Base-by-base conservation (phyloP, 2,113 vertebrate genomes). In the Gallinago media region DNA sequence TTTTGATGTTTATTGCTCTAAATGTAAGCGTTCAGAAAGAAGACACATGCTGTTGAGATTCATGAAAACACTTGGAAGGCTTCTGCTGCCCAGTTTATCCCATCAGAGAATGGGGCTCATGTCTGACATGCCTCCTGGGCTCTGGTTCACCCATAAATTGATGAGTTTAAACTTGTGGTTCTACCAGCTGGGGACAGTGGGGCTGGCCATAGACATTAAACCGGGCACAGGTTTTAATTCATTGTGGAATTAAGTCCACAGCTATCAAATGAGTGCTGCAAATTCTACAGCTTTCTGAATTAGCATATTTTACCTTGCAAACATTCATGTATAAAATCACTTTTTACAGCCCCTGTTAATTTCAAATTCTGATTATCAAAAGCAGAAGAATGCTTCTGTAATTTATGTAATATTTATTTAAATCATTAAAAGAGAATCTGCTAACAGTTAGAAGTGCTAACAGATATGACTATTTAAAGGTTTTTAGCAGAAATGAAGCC, bases 361-460 rank as follows among this genome's bases (percentile, higher is more conserved):
- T 90, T 95, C 67, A 81, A 52, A 72, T 92, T 95, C 81, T 96
- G 73, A 83, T 94, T 92, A 91, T 34, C 5, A 10, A 95, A 96
- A 96, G 75, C 44, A 94, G 47, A 76, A 88, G 59, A 83, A 84
- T 74, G 40, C 26, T 23, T 88, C 82, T 61, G 78, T 96, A 96
- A 95, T 91, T 50, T 86, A 61, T 23, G 7, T 66, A 72, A 79
- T 97, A 88, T 95, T 97, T 95, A 94, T 97, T 95, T 91, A 97
- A 91, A 75, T 47, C 31, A 61, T 92, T 92, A 62, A 38, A 49
- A 79, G 25, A 85, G 29, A 92, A 78, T 61, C 83, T 84, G 44
- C 42, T 92, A 80, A 58, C 66, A 94, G 46, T 6, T 20, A 96
- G 59, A 96, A 81, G 27, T 68, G 47, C 40, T 92, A 92, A 40